These are phyloP conservation scores for Apodemia arnacis DNA, from an alignment of 2,888 invertebrate species.

Conservation along the genomic window DNA sequence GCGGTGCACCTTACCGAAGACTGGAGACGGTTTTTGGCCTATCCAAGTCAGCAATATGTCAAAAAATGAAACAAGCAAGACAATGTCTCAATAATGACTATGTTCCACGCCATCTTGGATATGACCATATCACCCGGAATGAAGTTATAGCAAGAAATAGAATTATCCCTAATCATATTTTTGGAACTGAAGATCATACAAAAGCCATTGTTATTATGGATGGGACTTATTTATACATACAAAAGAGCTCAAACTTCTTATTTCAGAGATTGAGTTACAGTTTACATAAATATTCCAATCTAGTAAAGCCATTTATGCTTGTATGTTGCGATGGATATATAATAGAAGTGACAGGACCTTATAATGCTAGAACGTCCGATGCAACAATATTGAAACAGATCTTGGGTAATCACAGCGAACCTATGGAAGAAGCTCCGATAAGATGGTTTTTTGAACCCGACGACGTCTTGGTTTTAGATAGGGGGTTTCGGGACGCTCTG, in stretches of 20 bases:
- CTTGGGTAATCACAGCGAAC: not conserved
- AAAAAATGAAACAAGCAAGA: slow-evolving; percentile 16
- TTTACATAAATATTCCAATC: slow-evolving; percentile 7
- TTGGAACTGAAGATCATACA: not conserved
- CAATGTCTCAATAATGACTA: slow-evolving; percentile 14
- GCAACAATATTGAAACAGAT: slow-evolving; percentile 9
- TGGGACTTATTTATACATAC: slow-evolving; percentile 3
- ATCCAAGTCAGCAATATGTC: too few relatives aligned
- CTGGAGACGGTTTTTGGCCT: not conserved
- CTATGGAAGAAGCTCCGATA: slow-evolving; percentile 13
- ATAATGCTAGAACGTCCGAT: slow-evolving; percentile 19
- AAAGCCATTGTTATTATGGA: slow-evolving; percentile 17
- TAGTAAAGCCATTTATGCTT: slow-evolving; percentile 8
- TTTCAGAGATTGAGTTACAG: not conserved
- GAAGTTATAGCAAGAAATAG: not conserved
- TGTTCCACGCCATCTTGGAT: not conserved
- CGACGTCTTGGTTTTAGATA: slow-evolving; percentile 9
- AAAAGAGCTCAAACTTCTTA: not conserved
- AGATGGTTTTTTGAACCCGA: slow-evolving; percentile 15
- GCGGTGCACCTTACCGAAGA: slow-evolving; percentile 17
- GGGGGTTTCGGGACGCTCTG: slow-evolving; percentile 4
- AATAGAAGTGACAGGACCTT: slow-evolving; percentile 14
- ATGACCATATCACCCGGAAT: slow-evolving; percentile 9
- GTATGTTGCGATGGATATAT: slow-evolving; percentile 11
- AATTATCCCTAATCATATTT: not conserved